These are phyloP conservation scores for Montipora capitata DNA, from an alignment of 92 coral and sea anemone genomes.

Conservation along the genomic window DNA sequence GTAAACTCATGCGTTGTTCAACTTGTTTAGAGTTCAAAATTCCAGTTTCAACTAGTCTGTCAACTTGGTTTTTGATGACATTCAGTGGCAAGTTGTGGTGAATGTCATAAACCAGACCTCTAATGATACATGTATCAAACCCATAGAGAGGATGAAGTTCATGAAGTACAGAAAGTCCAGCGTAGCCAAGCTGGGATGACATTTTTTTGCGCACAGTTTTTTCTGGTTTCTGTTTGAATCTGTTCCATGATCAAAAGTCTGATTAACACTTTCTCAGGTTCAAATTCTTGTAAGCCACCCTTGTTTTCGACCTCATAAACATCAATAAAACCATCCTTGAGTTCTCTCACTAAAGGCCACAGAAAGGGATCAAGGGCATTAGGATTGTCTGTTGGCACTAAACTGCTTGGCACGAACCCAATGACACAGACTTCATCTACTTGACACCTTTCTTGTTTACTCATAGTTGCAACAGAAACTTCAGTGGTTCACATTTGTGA, in stretches of 20 bases:
- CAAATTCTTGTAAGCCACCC: slow-evolving; percentile 29
- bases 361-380: slow-evolving; percentile 16
- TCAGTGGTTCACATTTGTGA: slow-evolving; percentile 21
- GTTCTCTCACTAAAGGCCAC: background rate
- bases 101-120: background rate
- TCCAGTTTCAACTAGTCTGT: background rate
- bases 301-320: slow-evolving; percentile 36
- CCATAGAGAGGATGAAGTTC: slow-evolving; percentile 35
- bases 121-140: slow-evolving; percentile 12
- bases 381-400: slow-evolving; percentile 5
- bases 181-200: slow-evolving; percentile 21
- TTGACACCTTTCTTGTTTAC: background rate
- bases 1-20: background rate
- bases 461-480: slow-evolving; percentile 7
- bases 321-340: slow-evolving; percentile 16
- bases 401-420: slow-evolving; percentile 6
- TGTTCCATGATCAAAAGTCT: slow-evolving; percentile 4
- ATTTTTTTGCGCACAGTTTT: slow-evolving; percentile 3
- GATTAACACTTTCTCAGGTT: slow-evolving; percentile 23
- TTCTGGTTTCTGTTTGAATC: slow-evolving; percentile 12
- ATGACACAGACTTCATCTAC: slow-evolving; percentile 1
- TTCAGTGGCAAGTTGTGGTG: slow-evolving; percentile 10
- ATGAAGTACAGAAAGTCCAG: slow-evolving; percentile 27
- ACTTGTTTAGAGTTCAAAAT: background rate
- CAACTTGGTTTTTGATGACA: slow-evolving; percentile 11